These are phyloP conservation scores for Leucoraja erinaceus DNA, from an alignment of 2,113 vertebrate genomes.

Conservation along the genomic window DNA sequence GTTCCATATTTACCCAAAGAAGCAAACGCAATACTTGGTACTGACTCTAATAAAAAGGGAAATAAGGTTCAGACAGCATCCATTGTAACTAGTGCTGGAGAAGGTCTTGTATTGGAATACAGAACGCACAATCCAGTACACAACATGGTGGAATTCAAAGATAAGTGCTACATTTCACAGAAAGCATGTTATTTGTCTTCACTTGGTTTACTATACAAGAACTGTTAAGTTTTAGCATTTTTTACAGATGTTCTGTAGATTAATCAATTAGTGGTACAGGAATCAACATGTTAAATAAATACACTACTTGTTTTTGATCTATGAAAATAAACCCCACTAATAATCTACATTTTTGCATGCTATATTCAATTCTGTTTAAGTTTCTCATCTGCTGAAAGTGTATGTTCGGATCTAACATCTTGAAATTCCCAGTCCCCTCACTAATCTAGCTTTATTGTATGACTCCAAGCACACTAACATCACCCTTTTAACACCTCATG, in stretches of 20 bases:
- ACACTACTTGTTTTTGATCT: not conserved
- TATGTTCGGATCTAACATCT: not conserved
- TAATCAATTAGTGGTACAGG: not conserved
- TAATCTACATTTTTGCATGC: not conserved
- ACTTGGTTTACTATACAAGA: constrained; percentile 67
- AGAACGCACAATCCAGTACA: constrained; percentile 59
- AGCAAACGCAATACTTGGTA: constrained; percentile 67
- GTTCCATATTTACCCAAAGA: constrained; percentile 60
- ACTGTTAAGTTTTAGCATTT: constrained; percentile 48
- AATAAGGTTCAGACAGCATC: constrained; percentile 50
- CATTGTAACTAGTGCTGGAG: constrained; percentile 63
- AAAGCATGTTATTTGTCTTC: constrained; percentile 76
- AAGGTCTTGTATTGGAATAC: constrained; percentile 77
- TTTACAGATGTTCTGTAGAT: not conserved
- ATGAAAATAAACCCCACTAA: not conserved
- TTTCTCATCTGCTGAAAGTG: not conserved
- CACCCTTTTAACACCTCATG: too few species aligned
- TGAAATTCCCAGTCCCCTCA: not conserved
- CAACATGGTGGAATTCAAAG: constrained; percentile 47
- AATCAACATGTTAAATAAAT: not conserved
- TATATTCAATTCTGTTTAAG: not conserved
- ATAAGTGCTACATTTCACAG: constrained; percentile 74
- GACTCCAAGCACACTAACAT: too few species aligned
- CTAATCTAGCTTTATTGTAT: not conserved
- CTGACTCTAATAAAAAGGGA: constrained; percentile 48